phyloP scores from a whole-genome alignment of 2,797 vertebrate species.

The Sebastes steindachneri region DNA sequence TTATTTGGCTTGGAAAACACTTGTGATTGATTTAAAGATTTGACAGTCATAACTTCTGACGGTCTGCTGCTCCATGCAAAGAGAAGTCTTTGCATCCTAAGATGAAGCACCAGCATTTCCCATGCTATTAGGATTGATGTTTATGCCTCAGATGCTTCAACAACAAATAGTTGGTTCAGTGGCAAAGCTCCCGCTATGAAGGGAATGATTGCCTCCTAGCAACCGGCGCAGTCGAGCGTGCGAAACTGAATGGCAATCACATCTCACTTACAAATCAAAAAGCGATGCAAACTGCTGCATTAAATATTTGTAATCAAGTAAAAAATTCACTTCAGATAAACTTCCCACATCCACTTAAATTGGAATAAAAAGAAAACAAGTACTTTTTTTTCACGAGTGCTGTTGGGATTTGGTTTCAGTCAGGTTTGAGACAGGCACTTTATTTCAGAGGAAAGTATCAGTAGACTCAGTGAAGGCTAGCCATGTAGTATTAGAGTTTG shows the following conservation, averaged over 20 bases:
- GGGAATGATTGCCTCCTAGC: slow-evolving; percentile 73
- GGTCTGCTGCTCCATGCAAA: slow-evolving; percentile 60
- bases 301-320: slow-evolving; percentile 75
- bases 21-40: slow-evolving; percentile 65
- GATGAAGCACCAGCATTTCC: slow-evolving; percentile 62
- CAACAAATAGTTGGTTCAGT: slow-evolving; percentile 69
- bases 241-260: slow-evolving; percentile 71
- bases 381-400: background rate
- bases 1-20: slow-evolving; percentile 55
- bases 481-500: slow-evolving; percentile 58
- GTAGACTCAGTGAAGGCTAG: slow-evolving; percentile 42
- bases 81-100: slow-evolving; percentile 52
- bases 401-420: slow-evolving; percentile 25
- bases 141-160: slow-evolving; percentile 75
- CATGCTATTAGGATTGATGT: slow-evolving; percentile 73
- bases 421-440: slow-evolving; percentile 28
- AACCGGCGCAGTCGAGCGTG: slow-evolving; percentile 55
- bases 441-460: slow-evolving; percentile 51
- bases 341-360: slow-evolving; percentile 37
- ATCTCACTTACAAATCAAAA: slow-evolving; percentile 73
- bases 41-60: slow-evolving; percentile 66
- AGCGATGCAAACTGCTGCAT: slow-evolving; percentile 59
- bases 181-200: slow-evolving; percentile 68
- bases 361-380: slow-evolving; percentile 46
- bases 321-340: slow-evolving; percentile 55